Percentiles rank a stretch among this genome's conserved stretches.
Conservation (phyloP, 1,140 invertebrate species). For the Sitophilus oryzae region DNA sequence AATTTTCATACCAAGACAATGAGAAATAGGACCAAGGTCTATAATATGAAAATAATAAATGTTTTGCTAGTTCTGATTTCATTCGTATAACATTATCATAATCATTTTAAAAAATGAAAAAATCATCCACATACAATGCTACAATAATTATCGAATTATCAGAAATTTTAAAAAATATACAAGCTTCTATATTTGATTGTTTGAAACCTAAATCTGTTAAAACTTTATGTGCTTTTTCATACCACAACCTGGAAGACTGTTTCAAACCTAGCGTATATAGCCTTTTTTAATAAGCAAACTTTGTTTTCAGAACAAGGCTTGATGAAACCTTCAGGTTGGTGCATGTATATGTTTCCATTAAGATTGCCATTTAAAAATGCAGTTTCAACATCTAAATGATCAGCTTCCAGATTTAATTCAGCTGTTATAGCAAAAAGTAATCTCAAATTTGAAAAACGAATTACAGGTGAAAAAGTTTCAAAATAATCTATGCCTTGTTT, state of each 20-base stretch:
- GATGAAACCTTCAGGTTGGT: slow-evolving; percentile 28
- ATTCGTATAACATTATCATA: slow-evolving; percentile 19
- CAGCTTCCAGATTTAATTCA: no score
- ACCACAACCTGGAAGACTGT: slow-evolving; percentile 44
- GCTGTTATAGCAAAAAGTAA: no score
- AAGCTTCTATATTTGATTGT: slow-evolving; percentile 33
- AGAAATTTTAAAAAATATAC: slow-evolving; percentile 35
- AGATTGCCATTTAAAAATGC: slow-evolving; percentile 30
- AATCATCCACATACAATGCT: slow-evolving; percentile 42
- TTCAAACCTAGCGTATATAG: slow-evolving; percentile 44
- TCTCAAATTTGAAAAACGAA: no score
- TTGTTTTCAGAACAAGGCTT: slow-evolving; percentile 21
- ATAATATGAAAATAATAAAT: slow-evolving; percentile 39
- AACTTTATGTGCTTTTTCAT: slow-evolving; percentile 35
- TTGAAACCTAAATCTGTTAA: slow-evolving; percentile 31
- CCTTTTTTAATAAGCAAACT: slow-evolving; percentile 32
- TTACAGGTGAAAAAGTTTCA: no score
- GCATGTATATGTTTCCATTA: slow-evolving; percentile 33
- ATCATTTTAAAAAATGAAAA: slow-evolving; percentile 38
- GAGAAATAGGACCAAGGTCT: slow-evolving; percentile 25
- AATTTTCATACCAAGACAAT: slow-evolving; percentile 36
- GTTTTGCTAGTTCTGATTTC: slow-evolving; percentile 24
- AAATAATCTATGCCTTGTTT: no score
- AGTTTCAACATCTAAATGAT: no score
- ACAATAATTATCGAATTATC: slow-evolving; percentile 30